These are phyloP conservation scores for Bungarus multicinctus DNA, from an alignment of 2,113 vertebrate species.

Conservation along the genomic window DNA sequence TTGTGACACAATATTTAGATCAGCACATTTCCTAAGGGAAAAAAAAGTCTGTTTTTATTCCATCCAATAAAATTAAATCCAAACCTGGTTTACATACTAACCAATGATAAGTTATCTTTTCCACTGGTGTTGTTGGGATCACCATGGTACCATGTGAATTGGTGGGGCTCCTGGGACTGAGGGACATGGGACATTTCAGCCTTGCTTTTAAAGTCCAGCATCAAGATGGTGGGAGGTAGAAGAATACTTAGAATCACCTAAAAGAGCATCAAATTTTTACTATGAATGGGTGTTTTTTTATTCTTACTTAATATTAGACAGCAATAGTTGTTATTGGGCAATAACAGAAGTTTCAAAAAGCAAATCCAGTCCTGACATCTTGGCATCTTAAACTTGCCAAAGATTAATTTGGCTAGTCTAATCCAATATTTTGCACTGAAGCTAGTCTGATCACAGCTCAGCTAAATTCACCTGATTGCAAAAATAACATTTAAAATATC, in stretches of 20 bases:
- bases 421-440: background rate
- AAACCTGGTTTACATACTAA: slow-evolving; percentile 48
- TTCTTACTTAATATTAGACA: background rate
- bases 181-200: slow-evolving; percentile 98
- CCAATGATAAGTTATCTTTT: slow-evolving; percentile 56
- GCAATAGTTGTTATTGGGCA: background rate
- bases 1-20: background rate
- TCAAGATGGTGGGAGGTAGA: slow-evolving; percentile 85
- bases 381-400: background rate
- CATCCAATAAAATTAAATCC: slow-evolving; percentile 4
- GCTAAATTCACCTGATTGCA: background rate
- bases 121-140: slow-evolving; percentile 57
- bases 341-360: background rate
- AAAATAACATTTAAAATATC: background rate
- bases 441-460: background rate
- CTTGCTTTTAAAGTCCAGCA: slow-evolving; percentile 95
- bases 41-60: background rate
- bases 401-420: background rate
- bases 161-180: slow-evolving; percentile 83
- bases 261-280: slow-evolving; percentile 22
- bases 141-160: slow-evolving; percentile 77
- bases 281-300: background rate
- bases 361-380: background rate
- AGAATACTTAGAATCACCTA: slow-evolving; percentile 92
- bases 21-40: background rate